phyloP scores from a whole-genome alignment of 1,140 invertebrate species.

The Amphibalanus amphitrite region DNA sequence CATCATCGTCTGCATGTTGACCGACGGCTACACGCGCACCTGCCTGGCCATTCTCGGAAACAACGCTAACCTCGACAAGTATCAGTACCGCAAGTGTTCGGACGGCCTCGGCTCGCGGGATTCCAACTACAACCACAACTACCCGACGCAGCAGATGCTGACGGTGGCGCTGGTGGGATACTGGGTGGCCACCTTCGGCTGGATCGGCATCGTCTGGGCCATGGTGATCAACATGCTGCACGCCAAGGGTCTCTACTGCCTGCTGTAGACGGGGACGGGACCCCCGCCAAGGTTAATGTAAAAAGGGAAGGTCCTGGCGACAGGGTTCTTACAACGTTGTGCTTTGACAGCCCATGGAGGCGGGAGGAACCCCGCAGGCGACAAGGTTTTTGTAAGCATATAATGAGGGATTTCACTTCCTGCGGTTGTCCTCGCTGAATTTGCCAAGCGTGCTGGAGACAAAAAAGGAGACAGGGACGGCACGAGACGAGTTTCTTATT shows the following conservation, averaged over 20 bases:
- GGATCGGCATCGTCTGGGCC: neutral
- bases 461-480: too few species aligned
- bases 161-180: neutral
- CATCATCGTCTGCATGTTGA: neutral
- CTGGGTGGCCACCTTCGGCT: neutral
- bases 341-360: too few species aligned
- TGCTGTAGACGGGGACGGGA: neutral
- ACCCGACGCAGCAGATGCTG: constrained; percentile 1
- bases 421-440: too few species aligned
- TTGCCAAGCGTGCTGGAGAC: too few species aligned
- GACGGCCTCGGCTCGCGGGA: neutral
- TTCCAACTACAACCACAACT: neutral
- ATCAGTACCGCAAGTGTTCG: neutral
- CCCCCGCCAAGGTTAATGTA: too few species aligned
- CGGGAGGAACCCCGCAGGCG: too few species aligned
- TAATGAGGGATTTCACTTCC: too few species aligned
- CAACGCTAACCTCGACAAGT: neutral
- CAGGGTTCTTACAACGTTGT: too few species aligned
- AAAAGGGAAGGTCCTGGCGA: too few species aligned
- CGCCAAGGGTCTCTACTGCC: neutral
- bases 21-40: neutral
- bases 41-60: neutral
- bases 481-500: too few species aligned
- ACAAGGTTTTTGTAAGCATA: too few species aligned
- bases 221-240: neutral